phyloP scores from a whole-genome alignment of 2,797 vertebrate species.

The Enteromius unitaeniatus region DNA sequence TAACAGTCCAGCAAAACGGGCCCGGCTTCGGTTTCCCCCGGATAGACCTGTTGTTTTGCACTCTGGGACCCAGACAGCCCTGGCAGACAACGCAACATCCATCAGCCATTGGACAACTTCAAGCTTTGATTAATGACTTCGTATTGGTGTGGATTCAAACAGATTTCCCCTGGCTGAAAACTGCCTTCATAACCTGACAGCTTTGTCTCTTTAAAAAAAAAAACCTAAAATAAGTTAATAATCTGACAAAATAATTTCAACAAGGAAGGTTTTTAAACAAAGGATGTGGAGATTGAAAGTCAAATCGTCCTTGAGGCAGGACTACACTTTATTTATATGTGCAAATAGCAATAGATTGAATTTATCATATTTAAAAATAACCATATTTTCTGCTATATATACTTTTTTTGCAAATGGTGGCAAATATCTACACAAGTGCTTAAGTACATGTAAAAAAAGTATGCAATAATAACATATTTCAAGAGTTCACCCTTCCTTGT shows the following conservation, averaged over 20 bases:
- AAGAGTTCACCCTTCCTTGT: too few relatives aligned
- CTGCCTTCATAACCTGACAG: conserved; percentile 10
- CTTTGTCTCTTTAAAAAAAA: neutral
- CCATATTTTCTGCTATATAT: too few relatives aligned
- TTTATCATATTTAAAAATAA: neutral
- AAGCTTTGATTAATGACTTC: conserved; percentile 43
- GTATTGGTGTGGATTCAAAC: neutral
- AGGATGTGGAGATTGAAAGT: too few relatives aligned
- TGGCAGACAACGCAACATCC: conserved; percentile 24
- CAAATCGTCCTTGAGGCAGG: neutral
- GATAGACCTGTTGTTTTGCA: neutral
- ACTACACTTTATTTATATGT: too few relatives aligned
- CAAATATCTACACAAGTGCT: too few relatives aligned
- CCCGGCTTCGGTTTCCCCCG: neutral
- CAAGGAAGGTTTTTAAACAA: neutral
- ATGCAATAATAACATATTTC: neutral
- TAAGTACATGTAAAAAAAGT: neutral
- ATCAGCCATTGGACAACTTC: conserved; percentile 40
- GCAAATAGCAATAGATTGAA: neutral
- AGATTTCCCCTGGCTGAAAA: conserved; percentile 20
- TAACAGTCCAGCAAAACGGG: conserved; percentile 5
- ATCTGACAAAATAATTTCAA: neutral
- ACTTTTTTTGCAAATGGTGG: too few relatives aligned
- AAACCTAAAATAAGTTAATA: neutral
- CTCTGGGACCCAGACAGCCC: conserved; percentile 8